Base-by-base conservation (phyloP, 2,888 invertebrate species). In the Plagodis pulveraria region DNA sequence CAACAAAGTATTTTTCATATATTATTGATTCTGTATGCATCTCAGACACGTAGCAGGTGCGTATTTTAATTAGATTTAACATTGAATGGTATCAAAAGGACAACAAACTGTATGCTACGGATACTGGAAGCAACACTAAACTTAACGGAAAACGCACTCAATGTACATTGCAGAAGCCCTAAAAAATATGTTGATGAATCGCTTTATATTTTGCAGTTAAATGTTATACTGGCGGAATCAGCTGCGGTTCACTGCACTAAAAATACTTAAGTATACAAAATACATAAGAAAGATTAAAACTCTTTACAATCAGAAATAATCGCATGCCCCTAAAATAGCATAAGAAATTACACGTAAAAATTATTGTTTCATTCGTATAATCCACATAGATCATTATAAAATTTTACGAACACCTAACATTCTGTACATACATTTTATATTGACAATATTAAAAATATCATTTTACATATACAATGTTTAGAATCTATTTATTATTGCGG, bases 381-480 rank as follows among this genome's bases (percentile, higher is more conserved):
- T 51, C 48, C 40, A 55, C 55, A 45, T 47, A 57, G 36, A 54
- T 51, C 35, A 6, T 52, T 49, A 57, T 47, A 80, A 83, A 81
- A 80, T 73, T 73, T 74, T 68, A 76, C 73, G 74, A 84, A 82
- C 77, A 80, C 74, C 77, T 78, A 83, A 78, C 76, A 76, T 78
- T 77, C 72, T 77, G 76, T 81, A 83, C 77, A 77, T 71, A 74
- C 77, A 80, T 77, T 70, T 80, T 75, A 74, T 81, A 83, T 80
- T 82, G 76, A 81, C 79, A 77, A 81, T 84, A 84, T 81, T 84
- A 80, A 83, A 81, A 83, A 83, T 85, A 83, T 81, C 72, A 67
- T 67, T 75, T 74, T 81, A 73, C 75, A 49, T 50, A 50, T 35
- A 46, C 10, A 36, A 32, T 62, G 6, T 44, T 65, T 59, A 57